Evolutionary conservation across 2,113 vertebrate species (phyloP), one percentile per base, ranked within the genome.

Genomic region (Coturnix japonica): DNA sequence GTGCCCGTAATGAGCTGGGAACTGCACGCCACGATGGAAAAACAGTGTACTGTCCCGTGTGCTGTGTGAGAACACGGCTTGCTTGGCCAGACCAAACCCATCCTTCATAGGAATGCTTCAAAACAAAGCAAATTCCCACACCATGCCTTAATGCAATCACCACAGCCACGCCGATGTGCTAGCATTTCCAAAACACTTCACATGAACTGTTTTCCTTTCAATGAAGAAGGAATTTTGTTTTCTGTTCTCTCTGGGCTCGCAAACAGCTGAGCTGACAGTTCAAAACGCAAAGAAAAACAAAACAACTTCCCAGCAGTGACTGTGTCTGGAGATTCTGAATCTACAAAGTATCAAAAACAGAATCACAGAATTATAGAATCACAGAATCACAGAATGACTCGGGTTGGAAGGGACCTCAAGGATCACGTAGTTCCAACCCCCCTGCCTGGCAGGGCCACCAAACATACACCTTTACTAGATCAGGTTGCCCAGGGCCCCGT

Each of bases 121-220:
- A 85, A 94, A 71, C 39, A 56, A 73, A 33, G 30, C 8, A 44
- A 89, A 33, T 70, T 89, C 63, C 49, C 75, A 91, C 54, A 60
- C 33, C 49, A 63, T 17, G 39, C 53, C 81, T 95, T 37, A 81
- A 44, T 0, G 3, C 60, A 90, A 66, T 86, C 59, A 71, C 33
- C 66, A 71, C 60, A 73, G 87, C 85, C 37, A 26, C 57, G 73
- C 30, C 2, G 4, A 78, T 51, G 39, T 0, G 3, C 35, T 92
- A 86, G 81, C 81, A 81, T 90, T 94, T 91, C 86, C 76, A 81
- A 95, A 96, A 93, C 79, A 73, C 61, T 61, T 61, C 84, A 80
- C 26, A 3, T 81, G 81, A 81, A 47, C 18, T 76, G 83, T 86
- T 94, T 94, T 94, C 49, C 77, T 91, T 79, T 87, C 67, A 90